phyloP scores from a whole-genome alignment of 2,113 vertebrate genomes.

The Vombatus ursinus region DNA sequence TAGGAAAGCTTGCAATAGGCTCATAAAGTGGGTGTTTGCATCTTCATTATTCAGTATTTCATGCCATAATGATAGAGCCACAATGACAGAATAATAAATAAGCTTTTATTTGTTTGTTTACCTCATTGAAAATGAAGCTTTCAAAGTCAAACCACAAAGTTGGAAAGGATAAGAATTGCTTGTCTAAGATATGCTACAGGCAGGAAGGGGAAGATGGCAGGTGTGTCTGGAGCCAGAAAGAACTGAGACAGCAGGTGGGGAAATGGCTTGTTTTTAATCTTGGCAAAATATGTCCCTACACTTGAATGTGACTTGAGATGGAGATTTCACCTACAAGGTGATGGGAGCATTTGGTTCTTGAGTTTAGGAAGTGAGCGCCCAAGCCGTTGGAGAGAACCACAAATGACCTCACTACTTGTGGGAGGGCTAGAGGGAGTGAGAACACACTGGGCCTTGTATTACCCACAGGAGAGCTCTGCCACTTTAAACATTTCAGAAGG shows the following conservation, averaged over 20 bases:
- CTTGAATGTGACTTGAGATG: not conserved
- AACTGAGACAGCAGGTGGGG: not conserved
- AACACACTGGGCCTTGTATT: not conserved
- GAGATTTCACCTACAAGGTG: not conserved
- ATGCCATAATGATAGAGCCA: constrained; percentile 69
- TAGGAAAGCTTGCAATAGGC: constrained; percentile 65
- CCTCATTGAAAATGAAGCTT: constrained; percentile 49
- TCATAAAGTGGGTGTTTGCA: constrained; percentile 69
- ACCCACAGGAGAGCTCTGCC: not conserved
- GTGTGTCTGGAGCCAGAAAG: not conserved
- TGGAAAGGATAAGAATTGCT: not conserved
- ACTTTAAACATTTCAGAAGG: not conserved
- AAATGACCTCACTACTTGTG: not conserved
- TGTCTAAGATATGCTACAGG: not conserved
- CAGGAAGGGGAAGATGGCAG: not conserved
- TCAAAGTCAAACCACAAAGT: constrained; percentile 75
- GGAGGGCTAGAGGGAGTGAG: not conserved
- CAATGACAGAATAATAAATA: constrained; percentile 75
- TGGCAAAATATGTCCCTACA: not conserved
- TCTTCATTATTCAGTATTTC: constrained; percentile 73
- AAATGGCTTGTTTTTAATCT: not conserved
- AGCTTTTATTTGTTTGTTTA: constrained; percentile 73
- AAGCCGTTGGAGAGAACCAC: constrained; percentile 6
- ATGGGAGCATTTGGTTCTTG: not conserved
- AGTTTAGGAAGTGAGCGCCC: not conserved